Conservation (phyloP, 1,140 invertebrate genomes). For the Sarcophaga peregrina region DNA sequence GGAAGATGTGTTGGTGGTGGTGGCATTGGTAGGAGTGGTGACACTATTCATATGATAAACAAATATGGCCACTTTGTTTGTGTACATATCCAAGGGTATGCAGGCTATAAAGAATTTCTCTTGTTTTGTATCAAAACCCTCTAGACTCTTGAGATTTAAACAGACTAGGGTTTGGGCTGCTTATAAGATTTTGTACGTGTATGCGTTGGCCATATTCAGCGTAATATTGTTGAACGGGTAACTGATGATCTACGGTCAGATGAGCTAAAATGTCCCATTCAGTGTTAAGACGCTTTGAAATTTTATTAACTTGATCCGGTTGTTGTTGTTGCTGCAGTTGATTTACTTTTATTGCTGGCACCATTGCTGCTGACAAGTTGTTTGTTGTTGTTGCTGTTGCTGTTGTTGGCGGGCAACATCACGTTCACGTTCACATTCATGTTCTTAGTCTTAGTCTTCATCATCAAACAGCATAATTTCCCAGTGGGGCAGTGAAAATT, state of each 20-base stretch:
- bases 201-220: slow-evolving; percentile 55
- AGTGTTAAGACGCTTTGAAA: slow-evolving; percentile 7
- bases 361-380: background rate
- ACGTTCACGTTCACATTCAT: background rate
- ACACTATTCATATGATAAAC: slow-evolving; percentile 32
- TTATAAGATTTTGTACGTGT: slow-evolving; percentile 46
- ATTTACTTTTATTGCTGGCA: too few species aligned
- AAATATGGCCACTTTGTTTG: slow-evolving; percentile 39
- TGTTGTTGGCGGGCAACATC: slow-evolving; percentile 50
- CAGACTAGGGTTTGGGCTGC: slow-evolving; percentile 27
- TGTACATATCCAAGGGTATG: slow-evolving; percentile 19
- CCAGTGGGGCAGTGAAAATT: slow-evolving; percentile 66
- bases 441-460: too few species aligned
- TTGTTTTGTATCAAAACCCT: background rate
- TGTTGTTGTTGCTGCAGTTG: background rate
- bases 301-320: background rate
- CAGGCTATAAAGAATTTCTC: slow-evolving; percentile 45
- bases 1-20: background rate
- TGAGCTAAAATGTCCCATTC: slow-evolving; percentile 54
- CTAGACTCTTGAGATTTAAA: slow-evolving; percentile 14
- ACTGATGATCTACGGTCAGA: slow-evolving; percentile 51
- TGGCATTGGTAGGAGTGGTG: background rate
- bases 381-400: too few species aligned
- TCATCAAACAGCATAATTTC: slow-evolving; percentile 60
- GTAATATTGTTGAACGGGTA: slow-evolving; percentile 52